Percentiles rank a stretch among this genome's conserved stretches.
phyloP scores from a whole-genome alignment of 2,113 vertebrate species.

The Nerophis lumbriciformis region DNA sequence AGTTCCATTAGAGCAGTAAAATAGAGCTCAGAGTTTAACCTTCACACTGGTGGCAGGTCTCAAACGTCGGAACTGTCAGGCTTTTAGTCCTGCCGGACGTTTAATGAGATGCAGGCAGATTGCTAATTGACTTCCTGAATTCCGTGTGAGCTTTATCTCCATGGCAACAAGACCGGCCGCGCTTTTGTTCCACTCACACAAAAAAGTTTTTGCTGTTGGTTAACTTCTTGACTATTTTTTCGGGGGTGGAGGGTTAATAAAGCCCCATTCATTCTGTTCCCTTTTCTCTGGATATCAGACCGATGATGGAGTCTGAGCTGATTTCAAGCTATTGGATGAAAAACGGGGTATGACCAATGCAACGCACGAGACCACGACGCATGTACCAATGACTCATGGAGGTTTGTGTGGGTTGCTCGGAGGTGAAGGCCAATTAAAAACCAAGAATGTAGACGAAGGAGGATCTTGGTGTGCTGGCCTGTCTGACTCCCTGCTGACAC shows the following conservation, averaged over 20 bases:
- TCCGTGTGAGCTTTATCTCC: slow-evolving; percentile 62
- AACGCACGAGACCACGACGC: slow-evolving; percentile 33
- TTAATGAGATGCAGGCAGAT: slow-evolving; percentile 70
- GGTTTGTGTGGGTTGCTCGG: slow-evolving; percentile 9
- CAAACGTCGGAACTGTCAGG: slow-evolving; percentile 42
- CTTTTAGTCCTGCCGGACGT: slow-evolving; percentile 32
- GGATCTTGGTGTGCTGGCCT: slow-evolving; percentile 13
- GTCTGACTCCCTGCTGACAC: slow-evolving; percentile 48
- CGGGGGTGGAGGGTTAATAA: background rate
- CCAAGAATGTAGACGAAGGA: slow-evolving; percentile 8
- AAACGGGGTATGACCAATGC: slow-evolving; percentile 46
- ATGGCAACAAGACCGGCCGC: slow-evolving; percentile 64
- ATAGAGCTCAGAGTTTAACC: slow-evolving; percentile 33
- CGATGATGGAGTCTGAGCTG: slow-evolving; percentile 30
- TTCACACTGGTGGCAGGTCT: slow-evolving; percentile 35
- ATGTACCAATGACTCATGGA: slow-evolving; percentile 34
- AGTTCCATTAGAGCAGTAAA: slow-evolving; percentile 42
- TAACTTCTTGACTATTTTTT: background rate
- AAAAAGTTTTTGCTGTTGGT: slow-evolving; percentile 17
- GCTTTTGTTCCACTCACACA: slow-evolving; percentile 22
- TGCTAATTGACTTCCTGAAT: slow-evolving; percentile 75
- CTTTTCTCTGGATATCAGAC: slow-evolving; percentile 30
- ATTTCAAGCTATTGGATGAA: slow-evolving; percentile 29
- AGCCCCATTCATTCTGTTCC: slow-evolving; percentile 20
- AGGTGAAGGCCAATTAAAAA: slow-evolving; percentile 28